These are phyloP conservation scores for Oxyruncus cristatus DNA, from an alignment of 2,113 vertebrate species.

Conservation along the genomic window DNA sequence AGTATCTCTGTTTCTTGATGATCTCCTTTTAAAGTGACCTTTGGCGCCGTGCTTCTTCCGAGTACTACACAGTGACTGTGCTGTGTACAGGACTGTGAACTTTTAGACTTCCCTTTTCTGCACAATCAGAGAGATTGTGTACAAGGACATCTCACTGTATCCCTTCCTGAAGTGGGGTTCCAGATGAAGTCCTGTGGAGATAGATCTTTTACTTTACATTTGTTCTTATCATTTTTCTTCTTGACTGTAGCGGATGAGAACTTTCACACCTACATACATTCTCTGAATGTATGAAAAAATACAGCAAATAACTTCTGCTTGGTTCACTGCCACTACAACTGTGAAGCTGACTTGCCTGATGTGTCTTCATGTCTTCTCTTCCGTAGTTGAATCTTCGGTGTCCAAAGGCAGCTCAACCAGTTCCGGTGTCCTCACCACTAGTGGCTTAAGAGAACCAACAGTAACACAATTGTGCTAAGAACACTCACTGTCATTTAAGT, in stretches of 20 bases:
- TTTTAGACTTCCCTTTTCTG: slow-evolving; percentile 3
- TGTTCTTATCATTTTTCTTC: slow-evolving; percentile 24
- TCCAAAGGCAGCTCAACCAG: slow-evolving; percentile 81
- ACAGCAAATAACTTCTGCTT: slow-evolving; percentile 56
- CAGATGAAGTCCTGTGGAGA: neutral
- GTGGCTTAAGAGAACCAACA: slow-evolving; percentile 78
- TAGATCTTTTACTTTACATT: neutral
- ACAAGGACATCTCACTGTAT: neutral
- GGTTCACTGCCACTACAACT: slow-evolving; percentile 47
- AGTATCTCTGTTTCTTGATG: slow-evolving; percentile 66
- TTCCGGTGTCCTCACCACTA: slow-evolving; percentile 79
- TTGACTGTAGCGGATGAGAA: neutral
- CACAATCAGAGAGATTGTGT: neutral
- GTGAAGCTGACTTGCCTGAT: slow-evolving; percentile 72
- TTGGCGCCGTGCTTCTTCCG: slow-evolving; percentile 34
- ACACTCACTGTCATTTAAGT: slow-evolving; percentile 47
- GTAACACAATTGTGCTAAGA: slow-evolving; percentile 77
- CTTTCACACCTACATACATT: slow-evolving; percentile 17
- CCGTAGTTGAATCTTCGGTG: slow-evolving; percentile 67
- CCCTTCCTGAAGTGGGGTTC: neutral
- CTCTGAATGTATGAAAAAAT: slow-evolving; percentile 25
- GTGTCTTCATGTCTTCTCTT: slow-evolving; percentile 60
- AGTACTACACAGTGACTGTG: neutral
- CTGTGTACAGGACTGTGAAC: slow-evolving; percentile 1
- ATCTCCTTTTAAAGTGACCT: slow-evolving; percentile 34